phyloP scores from a whole-genome alignment of 1,140 invertebrate genomes.

The Bacillus rossius region DNA sequence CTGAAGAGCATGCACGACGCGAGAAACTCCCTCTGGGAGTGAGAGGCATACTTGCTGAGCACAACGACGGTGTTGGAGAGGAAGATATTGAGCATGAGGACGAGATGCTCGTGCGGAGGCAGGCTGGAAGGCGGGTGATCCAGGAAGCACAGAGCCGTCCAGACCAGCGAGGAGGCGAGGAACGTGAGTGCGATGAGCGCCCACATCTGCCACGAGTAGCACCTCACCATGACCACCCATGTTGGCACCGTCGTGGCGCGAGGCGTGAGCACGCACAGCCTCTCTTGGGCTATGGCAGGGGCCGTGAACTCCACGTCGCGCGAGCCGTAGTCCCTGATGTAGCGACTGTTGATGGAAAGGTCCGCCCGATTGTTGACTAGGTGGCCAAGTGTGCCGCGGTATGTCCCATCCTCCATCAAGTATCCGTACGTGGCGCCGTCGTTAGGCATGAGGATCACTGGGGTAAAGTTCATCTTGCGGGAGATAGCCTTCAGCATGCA shows the following conservation, averaged over 20 bases:
- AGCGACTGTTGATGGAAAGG: not conserved
- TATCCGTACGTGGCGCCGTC: not conserved
- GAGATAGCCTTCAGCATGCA: not conserved
- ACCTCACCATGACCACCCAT: not conserved
- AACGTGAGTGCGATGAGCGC: not conserved
- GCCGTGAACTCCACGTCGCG: not conserved
- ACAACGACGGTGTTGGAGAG: not conserved
- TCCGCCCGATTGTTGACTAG: not conserved
- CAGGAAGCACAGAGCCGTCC: not conserved
- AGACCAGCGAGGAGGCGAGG: not conserved
- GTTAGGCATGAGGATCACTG: not conserved
- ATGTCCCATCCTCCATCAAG: not conserved
- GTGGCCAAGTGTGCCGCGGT: not conserved
- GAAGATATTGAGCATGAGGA: not conserved
- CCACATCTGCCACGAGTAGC: not conserved
- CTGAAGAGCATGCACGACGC: not conserved
- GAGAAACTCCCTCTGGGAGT: not conserved
- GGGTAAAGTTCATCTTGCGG: not conserved
- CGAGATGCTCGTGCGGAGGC: not conserved
- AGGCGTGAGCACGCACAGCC: not conserved
- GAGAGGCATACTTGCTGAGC: not conserved
- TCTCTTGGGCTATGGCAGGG: not conserved
- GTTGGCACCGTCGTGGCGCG: not conserved
- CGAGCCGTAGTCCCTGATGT: not conserved
- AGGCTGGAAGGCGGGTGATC: not conserved